These are phyloP conservation scores for Cynopterus sphinx DNA, from an alignment of 2,797 vertebrate genomes.

Conservation along the genomic window DNA sequence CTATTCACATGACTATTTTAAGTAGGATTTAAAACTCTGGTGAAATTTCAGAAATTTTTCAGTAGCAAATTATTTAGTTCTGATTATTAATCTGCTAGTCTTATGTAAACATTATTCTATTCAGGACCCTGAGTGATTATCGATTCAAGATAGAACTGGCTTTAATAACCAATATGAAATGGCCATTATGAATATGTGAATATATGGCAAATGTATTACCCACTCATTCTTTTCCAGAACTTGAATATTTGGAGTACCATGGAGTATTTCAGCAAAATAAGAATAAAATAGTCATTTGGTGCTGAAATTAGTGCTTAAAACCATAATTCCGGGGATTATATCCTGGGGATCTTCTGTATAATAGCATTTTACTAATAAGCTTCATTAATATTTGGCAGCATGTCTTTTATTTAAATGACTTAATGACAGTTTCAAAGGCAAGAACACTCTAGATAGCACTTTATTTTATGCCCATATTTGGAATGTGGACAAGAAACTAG, in stretches of 20 bases:
- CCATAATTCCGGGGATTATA: constrained; percentile 39
- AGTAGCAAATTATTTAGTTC: constrained; percentile 8
- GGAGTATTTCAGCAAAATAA: not conserved
- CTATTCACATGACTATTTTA: constrained; percentile 33
- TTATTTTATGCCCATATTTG: constrained; percentile 23
- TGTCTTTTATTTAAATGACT: constrained; percentile 60
- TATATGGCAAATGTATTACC: not conserved
- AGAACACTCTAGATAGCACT: constrained; percentile 19
- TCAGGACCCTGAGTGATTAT: not conserved
- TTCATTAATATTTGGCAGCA: constrained; percentile 71
- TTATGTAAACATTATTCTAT: constrained; percentile 20
- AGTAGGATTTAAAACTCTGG: not conserved
- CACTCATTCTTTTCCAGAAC: not conserved
- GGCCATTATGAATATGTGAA: not conserved
- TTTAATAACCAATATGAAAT: not conserved
- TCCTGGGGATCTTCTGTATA: constrained; percentile 46
- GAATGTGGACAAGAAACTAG: constrained; percentile 48
- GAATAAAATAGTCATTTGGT: constrained; percentile 53
- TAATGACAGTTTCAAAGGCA: constrained; percentile 53
- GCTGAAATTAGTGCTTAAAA: constrained; percentile 28
- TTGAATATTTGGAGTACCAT: not conserved
- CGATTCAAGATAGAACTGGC: not conserved
- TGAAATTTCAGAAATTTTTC: constrained; percentile 4
- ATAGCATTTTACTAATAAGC: constrained; percentile 64
- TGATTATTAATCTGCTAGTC: not conserved